Evolutionary conservation across 2,888 invertebrate species (phyloP).

Genomic region (Drosophila falleni): DNA sequence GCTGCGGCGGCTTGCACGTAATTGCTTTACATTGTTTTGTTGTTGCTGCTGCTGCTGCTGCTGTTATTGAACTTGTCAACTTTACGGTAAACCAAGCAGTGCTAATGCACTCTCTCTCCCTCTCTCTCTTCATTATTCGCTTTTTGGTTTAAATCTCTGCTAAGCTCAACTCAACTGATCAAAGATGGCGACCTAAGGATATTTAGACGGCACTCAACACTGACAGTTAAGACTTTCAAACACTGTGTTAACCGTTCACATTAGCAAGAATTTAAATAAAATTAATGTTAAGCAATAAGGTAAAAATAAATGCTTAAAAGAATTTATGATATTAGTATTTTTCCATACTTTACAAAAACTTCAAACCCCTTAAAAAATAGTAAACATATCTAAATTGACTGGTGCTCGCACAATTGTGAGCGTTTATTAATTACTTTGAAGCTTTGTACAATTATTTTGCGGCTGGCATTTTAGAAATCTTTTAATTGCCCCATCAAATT

Average conservation of each 20-base stretch:
- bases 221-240: not conserved
- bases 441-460: not conserved
- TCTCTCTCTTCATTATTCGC: not conserved
- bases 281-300: too few relatives aligned
- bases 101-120: not conserved
- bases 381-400: not conserved
- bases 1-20: constrained; percentile 10
- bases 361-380: too few relatives aligned
- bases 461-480: constrained; percentile 38
- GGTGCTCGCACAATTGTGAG: constrained; percentile 12
- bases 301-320: too few relatives aligned
- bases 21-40: constrained; percentile 27
- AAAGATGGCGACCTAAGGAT: constrained; percentile 45
- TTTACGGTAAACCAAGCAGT: constrained; percentile 3
- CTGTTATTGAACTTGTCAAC: constrained; percentile 34
- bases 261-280: too few relatives aligned
- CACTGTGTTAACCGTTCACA: too few relatives aligned
- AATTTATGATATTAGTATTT: too few relatives aligned
- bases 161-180: constrained; percentile 13
- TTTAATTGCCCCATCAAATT: constrained; percentile 35
- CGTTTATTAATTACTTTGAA: constrained; percentile 3
- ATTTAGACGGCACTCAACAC: not conserved
- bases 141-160: constrained; percentile 10
- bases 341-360: too few relatives aligned
- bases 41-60: constrained; percentile 20